A percentile compares a stretch with the other conserved stretches of the same genome.
phyloP scores from a whole-genome alignment of 2,888 invertebrate species.

The Atethmia centrago region DNA sequence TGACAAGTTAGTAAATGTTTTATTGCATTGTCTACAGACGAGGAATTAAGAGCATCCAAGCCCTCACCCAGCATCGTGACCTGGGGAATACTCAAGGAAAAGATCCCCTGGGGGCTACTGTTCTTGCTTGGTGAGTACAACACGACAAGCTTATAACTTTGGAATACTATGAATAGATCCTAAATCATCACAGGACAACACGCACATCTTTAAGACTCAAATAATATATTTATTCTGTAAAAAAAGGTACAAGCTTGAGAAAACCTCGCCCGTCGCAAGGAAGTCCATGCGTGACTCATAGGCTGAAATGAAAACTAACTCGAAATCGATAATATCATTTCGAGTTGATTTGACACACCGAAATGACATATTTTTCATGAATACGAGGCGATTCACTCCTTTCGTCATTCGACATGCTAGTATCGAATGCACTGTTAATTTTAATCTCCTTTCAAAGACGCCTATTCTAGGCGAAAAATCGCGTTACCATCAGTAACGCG shows the following conservation, averaged over 20 bases:
- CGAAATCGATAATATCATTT: background rate
- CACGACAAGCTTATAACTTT: background rate
- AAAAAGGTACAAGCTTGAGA: background rate
- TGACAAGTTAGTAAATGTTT: background rate
- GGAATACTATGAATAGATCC: background rate
- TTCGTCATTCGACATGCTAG: background rate
- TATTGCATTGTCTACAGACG: slow-evolving; percentile 75
- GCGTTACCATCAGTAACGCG: too few relatives aligned
- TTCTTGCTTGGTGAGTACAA: slow-evolving; percentile 93
- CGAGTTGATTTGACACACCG: background rate
- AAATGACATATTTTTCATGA: background rate
- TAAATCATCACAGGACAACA: background rate
- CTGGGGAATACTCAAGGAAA: slow-evolving; percentile 96
- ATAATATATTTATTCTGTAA: background rate
- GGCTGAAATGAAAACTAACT: too few relatives aligned
- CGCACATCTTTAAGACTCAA: background rate
- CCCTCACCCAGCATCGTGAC: slow-evolving; percentile 94
- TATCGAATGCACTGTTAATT: background rate
- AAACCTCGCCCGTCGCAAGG: background rate
- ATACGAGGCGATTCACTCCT: background rate
- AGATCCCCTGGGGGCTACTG: slow-evolving; percentile 97
- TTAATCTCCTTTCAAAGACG: background rate
- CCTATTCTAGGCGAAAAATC: background rate
- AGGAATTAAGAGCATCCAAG: slow-evolving; percentile 90
- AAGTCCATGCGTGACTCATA: too few relatives aligned